Evolutionary conservation across 2,113 vertebrate genomes (phyloP).

Genomic region (Albula glossodonta): DNA sequence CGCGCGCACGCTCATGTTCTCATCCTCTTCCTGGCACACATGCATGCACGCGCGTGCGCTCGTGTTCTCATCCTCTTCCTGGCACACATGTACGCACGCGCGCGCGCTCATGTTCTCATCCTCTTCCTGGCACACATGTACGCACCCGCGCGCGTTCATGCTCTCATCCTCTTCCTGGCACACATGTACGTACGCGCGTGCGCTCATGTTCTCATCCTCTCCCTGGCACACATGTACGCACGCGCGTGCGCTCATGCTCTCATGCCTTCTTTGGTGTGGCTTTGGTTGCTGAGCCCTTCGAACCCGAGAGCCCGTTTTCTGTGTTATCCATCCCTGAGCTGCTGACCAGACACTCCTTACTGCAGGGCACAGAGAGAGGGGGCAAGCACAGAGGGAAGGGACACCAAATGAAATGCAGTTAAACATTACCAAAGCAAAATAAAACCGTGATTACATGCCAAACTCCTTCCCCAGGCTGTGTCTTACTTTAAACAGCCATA

Average conservation of each 20-base stretch:
- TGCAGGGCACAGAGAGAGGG: slow-evolving; percentile 49
- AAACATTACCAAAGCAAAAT: too few species aligned
- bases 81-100: slow-evolving; percentile 47
- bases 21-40: slow-evolving; percentile 85
- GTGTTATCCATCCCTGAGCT: slow-evolving; percentile 96
- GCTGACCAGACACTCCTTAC: slow-evolving; percentile 95
- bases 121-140: slow-evolving; percentile 78
- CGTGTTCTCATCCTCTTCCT: slow-evolving; percentile 86
- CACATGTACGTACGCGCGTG: not conserved
- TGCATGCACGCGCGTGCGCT: slow-evolving; percentile 44
- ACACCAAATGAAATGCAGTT: too few species aligned
- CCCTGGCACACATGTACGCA: slow-evolving; percentile 20
- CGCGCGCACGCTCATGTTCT: slow-evolving; percentile 55
- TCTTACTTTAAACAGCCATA: too few species aligned
- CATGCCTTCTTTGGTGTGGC: slow-evolving; percentile 90
- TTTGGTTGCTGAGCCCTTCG: slow-evolving; percentile 84
- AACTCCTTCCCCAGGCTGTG: too few species aligned
- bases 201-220: not conserved
- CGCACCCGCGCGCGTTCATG: slow-evolving; percentile 45
- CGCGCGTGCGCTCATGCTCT: slow-evolving; percentile 55
- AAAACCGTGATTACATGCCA: too few species aligned
- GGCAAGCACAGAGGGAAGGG: not conserved
- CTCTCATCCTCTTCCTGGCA: slow-evolving; percentile 88
- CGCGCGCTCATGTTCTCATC: slow-evolving; percentile 70
- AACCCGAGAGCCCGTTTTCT: slow-evolving; percentile 88